Conservation (phyloP, 2,797 vertebrate genomes). For the Esox masquinongy region DNA sequence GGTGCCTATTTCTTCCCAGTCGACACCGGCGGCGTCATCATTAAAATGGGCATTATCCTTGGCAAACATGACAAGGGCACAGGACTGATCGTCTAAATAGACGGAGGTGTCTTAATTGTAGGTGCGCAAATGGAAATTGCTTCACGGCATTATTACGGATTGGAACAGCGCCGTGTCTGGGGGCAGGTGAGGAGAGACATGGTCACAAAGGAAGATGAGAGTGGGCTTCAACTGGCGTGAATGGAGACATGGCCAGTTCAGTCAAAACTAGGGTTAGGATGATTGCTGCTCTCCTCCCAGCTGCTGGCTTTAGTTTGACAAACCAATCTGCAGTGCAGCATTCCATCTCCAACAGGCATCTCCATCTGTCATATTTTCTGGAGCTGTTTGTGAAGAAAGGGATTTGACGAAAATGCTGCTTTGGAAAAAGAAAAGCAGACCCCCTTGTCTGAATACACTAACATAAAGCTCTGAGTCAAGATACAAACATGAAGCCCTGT, state of each 20-base stretch:
- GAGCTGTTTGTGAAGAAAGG: background rate
- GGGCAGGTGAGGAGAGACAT: background rate
- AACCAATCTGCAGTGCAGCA: background rate
- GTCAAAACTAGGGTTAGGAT: background rate
- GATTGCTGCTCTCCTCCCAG: background rate
- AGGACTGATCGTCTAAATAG: background rate
- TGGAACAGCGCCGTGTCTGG: background rate
- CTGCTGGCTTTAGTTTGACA: background rate
- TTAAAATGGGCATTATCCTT: conserved; percentile 1
- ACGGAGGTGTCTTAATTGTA: background rate
- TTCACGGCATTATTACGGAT: background rate
- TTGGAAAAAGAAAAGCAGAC: background rate
- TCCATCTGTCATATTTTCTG: background rate
- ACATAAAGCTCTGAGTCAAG: no score
- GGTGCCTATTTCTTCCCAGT: background rate
- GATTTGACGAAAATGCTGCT: background rate
- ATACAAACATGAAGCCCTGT: no score
- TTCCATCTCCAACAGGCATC: background rate
- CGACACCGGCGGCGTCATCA: background rate
- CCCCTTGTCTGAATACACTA: no score
- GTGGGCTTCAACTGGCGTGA: background rate
- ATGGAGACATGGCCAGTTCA: background rate
- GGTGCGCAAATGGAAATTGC: background rate
- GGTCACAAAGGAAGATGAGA: background rate
- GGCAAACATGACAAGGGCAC: background rate